Base-by-base conservation (phyloP, 1,140 invertebrate species). In the Drosophila parabipectinata region DNA sequence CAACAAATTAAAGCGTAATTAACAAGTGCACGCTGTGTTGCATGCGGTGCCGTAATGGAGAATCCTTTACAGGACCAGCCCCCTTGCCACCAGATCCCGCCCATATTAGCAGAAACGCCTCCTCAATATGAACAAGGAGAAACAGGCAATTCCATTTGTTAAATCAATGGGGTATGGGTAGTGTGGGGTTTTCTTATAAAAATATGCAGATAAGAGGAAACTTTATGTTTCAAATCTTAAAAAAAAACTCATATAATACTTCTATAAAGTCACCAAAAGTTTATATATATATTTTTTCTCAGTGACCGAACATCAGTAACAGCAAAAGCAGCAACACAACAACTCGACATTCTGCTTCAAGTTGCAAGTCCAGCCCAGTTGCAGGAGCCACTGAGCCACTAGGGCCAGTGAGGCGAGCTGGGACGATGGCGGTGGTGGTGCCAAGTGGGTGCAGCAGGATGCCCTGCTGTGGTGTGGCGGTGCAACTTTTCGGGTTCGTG, bases 1-100 rank as follows among this genome's bases (percentile, higher is more conserved):
- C 82, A 85, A 85, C 82, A 85, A 88, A 88, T 88, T 88, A 88
- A 88, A 88, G 76, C 81, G 79, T 88, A 88, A 88, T 88, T 88
- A 88, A 88, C 83, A 88, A 88, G 83, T 79, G 83, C 76, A 83
- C 57, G 75, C 82, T 87, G 78, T 72, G 83, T 60, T 61, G 41
- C 73, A 85, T 73, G 71, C 59, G 68, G 50, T 81, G 21, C 55
- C 61, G 64, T 69, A 61, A 79, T 59, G 53, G 63, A 45, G 51
- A 47, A 4, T 14, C 41, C 41, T 18, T 18, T 44, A 21, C 44
- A 21, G 8, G 15, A 24, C 15, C 44, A 1, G 12, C 15, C 44
- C 44, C 58, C 55, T 53, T 58, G 45, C 77, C 56, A 44, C 28
- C 47, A 3, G n/a, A 28, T 6, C 41, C 58, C 12, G 12, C 18